These are phyloP conservation scores for Nomia melanderi DNA, from an alignment of 1,140 invertebrate species.

Conservation along the genomic window DNA sequence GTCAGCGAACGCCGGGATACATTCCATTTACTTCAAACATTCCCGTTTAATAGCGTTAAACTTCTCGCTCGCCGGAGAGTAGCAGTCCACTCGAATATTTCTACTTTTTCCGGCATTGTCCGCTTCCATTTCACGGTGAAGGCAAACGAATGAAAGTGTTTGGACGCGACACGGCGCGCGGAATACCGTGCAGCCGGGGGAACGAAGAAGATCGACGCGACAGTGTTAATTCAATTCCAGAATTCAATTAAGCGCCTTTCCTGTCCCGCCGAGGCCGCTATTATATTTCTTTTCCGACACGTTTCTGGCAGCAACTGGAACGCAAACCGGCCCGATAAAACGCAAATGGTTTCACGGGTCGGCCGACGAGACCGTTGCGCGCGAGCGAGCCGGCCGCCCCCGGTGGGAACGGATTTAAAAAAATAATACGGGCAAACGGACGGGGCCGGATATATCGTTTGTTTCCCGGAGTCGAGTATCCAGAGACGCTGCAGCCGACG, in stretches of 20 bases:
- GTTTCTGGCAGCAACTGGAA: constrained; percentile 14
- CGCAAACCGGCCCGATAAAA: constrained; percentile 40
- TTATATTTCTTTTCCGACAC: constrained; percentile 17
- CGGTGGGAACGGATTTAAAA: constrained; percentile 38
- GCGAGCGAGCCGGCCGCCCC: not conserved
- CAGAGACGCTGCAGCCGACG: constrained; percentile 54
- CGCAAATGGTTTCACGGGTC: constrained; percentile 20
- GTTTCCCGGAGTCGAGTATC: constrained; percentile 52
- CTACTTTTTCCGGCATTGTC: no score
- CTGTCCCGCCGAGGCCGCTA: constrained; percentile 9
- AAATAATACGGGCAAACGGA: constrained; percentile 48
- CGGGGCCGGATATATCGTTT: constrained; percentile 52
- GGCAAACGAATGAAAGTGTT: not conserved
- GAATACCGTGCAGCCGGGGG: no score
- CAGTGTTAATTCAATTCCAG: constrained; percentile 46
- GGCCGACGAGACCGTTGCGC: no score
- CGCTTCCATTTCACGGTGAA: not conserved
- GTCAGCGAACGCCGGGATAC: no score
- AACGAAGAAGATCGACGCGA: constrained; percentile 22
- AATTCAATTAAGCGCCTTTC: constrained; percentile 47
- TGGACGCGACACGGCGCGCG: no score
- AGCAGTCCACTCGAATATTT: not conserved
- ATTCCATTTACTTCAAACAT: no score
- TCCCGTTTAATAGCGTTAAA: no score
- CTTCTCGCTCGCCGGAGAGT: no score